phyloP scores from a whole-genome alignment of 2,888 invertebrate species.

The Eledone cirrhosa region DNA sequence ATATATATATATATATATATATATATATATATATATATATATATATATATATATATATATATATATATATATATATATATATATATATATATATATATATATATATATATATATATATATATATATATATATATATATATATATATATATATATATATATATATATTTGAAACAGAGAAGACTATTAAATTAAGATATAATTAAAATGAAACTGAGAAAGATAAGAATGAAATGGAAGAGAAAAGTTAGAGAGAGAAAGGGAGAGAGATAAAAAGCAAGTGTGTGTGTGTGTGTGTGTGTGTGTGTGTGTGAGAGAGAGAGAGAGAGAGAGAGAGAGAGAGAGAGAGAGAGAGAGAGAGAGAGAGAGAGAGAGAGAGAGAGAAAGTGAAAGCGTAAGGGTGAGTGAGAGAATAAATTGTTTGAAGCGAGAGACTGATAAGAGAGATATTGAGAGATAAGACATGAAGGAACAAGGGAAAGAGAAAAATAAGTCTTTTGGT shows the following conservation, averaged over 20 bases:
- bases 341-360: neutral
- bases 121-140: constrained; percentile 3
- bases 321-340: neutral
- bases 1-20: neutral
- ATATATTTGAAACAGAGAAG: neutral
- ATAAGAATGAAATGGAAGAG: neutral
- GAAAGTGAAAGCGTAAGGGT: neutral
- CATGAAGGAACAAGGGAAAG: neutral
- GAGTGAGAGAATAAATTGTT: neutral
- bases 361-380: neutral
- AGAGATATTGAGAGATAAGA: neutral
- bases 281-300: neutral
- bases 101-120: neutral
- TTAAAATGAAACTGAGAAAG: neutral
- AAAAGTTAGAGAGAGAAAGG: neutral
- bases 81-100: constrained; percentile 3
- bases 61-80: neutral
- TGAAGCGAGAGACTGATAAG: neutral
- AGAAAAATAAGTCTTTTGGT: no score
- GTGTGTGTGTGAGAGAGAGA: neutral
- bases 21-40: neutral
- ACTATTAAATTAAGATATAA: neutral
- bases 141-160: no score
- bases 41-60: neutral
- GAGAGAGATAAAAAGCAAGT: neutral